These are phyloP conservation scores for Gymnarchus niloticus DNA, from an alignment of 2,113 vertebrate genomes.

Conservation along the genomic window DNA sequence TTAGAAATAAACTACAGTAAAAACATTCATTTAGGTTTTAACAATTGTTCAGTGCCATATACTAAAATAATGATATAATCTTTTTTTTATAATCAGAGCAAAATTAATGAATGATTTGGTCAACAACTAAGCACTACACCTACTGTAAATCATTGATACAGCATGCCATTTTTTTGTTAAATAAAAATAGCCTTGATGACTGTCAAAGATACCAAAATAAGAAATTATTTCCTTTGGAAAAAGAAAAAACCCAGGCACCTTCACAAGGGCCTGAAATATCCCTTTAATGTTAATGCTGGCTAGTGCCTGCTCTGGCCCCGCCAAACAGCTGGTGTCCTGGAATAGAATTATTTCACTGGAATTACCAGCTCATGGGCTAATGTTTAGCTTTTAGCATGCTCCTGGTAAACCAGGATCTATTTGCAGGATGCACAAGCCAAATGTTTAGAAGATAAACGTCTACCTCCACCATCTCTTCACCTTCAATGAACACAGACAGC, in stretches of 20 bases:
- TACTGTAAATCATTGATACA: conserved; percentile 25
- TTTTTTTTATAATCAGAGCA: not conserved
- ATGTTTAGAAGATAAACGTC: conserved; percentile 12
- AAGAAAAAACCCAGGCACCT: conserved; percentile 35
- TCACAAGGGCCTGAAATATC: conserved; percentile 38
- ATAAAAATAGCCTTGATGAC: conserved; percentile 44
- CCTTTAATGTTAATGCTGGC: conserved; percentile 30
- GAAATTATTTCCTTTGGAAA: conserved; percentile 40
- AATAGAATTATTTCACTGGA: conserved; percentile 56
- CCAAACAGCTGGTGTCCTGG: conserved; percentile 60
- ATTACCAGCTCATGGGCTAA: conserved; percentile 52
- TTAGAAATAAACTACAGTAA: not conserved
- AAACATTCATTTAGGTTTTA: not conserved
- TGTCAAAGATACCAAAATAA: conserved; percentile 34
- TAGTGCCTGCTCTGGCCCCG: conserved; percentile 25
- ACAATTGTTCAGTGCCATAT: not conserved
- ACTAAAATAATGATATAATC: not conserved
- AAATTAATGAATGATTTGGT: not conserved
- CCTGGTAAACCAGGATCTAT: conserved; percentile 44
- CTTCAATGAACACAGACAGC: not conserved
- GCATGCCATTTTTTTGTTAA: conserved; percentile 29
- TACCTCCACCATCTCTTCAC: not conserved
- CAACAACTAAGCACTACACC: not conserved
- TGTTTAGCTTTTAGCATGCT: conserved; percentile 31
- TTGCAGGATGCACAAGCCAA: conserved; percentile 35